phyloP scores from a whole-genome alignment of 2,888 invertebrate genomes.

The Falcaria lacertinaria region DNA sequence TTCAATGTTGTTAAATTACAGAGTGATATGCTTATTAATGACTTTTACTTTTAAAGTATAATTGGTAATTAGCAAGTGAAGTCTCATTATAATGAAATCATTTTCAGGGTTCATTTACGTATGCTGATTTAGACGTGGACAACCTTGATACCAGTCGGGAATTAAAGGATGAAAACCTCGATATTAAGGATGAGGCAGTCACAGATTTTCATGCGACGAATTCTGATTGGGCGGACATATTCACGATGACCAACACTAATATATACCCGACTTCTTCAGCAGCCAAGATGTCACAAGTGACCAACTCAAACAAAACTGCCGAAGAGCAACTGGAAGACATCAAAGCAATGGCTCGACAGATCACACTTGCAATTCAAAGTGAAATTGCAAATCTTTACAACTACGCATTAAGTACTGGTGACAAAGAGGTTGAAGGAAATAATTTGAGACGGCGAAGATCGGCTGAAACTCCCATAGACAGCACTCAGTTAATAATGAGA shows the following conservation, averaged over 20 bases:
- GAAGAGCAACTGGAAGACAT: slow-evolving; percentile 66
- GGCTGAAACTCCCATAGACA: slow-evolving; percentile 58
- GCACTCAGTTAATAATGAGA: slow-evolving; percentile 55
- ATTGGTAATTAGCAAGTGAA: too few species aligned
- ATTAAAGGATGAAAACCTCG: slow-evolving; percentile 21
- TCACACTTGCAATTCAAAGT: slow-evolving; percentile 47
- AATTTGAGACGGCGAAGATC: slow-evolving; percentile 51
- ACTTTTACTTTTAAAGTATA: too few species aligned
- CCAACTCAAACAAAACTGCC: slow-evolving; percentile 44
- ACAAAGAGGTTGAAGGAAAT: slow-evolving; percentile 37
- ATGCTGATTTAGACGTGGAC: slow-evolving; percentile 28
- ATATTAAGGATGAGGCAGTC: slow-evolving; percentile 22
- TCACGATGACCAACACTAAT: slow-evolving; percentile 30
- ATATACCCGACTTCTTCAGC: slow-evolving; percentile 48
- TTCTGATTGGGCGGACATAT: slow-evolving; percentile 53
- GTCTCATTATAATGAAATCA: too few species aligned
- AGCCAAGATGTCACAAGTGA: slow-evolving; percentile 53
- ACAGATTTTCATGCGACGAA: slow-evolving; percentile 33
- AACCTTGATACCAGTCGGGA: slow-evolving; percentile 25
- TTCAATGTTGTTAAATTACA: too few species aligned
- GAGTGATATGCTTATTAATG: too few species aligned
- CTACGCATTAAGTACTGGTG: slow-evolving; percentile 39
- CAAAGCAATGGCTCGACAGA: slow-evolving; percentile 54
- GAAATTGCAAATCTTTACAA: slow-evolving; percentile 58
- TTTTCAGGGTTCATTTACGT: slow-evolving; percentile 46